Base-by-base conservation (phyloP, 2,113 vertebrate species). In the Ammospiza caudacuta region DNA sequence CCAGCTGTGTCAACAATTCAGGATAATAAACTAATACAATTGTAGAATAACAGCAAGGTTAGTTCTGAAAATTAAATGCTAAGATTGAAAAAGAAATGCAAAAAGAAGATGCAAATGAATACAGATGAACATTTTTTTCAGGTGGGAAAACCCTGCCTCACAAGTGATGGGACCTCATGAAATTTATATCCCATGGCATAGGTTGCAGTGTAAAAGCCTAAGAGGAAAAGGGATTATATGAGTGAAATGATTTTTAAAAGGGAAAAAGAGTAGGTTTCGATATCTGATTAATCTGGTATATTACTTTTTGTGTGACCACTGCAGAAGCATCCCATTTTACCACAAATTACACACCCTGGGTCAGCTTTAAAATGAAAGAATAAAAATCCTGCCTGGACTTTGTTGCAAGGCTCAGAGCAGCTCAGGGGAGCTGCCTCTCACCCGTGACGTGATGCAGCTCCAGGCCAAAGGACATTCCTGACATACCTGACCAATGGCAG, bases 1-100 rank as follows among this genome's bases (percentile, higher is more conserved):
- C 92, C 94, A 96, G 96, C 95, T 97, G 95, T 96, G 94, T 97
- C 95, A 97, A 97, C 94, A 96, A 96, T 96, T 94, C 80, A 87
- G 15, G 28, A 75, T 87, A 92, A 96, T 89, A 96, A 96, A 97
- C 95, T 87, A 83, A 96, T 90, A 94, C 90, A 93, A 96, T 49
- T 82, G 90, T 69, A 72, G 67, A 96, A 22, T 43, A 94, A 92
- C 76, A 95, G 88, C 52, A 90, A 97, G 96, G 93, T 94, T 96
- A 81, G 86, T 78, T 87, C 52, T 92, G 85, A 68, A 92, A 95
- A 94, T 84, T 52, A 87, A 84, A 95, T 86, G 35, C 49, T 58
- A 72, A 63, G 78, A 54, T 51, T 58, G 28, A 84, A 44, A 77
- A 64, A 68, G 39, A 68, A 58, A 83, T 17, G 51, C 47, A 80